These are phyloP conservation scores for Myzus persicae DNA, from an alignment of 1,140 invertebrate genomes.

Conservation along the genomic window DNA sequence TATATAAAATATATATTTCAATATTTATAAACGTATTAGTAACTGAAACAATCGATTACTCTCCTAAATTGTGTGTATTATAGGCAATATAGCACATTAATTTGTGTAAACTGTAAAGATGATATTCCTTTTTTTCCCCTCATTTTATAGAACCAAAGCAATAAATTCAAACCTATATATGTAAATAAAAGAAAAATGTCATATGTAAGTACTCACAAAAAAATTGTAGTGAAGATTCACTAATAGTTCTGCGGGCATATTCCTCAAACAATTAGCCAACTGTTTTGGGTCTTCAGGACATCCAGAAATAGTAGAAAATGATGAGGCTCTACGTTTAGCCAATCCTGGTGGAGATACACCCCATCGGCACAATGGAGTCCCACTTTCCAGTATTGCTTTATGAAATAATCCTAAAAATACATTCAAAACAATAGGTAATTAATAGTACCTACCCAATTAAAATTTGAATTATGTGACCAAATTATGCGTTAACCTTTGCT, in stretches of 20 bases:
- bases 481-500: slow-evolving; percentile 50
- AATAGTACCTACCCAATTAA: too few relatives aligned
- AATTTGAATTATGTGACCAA: neutral
- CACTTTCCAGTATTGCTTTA: slow-evolving; percentile 73
- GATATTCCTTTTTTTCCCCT: too few relatives aligned
- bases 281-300: slow-evolving; percentile 68
- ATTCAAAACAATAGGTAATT: too few relatives aligned
- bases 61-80: too few relatives aligned
- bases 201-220: slow-evolving; percentile 60
- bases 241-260: slow-evolving; percentile 64
- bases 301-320: slow-evolving; percentile 67
- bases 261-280: slow-evolving; percentile 69
- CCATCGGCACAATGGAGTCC: slow-evolving; percentile 72
- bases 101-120: too few relatives aligned
- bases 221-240: slow-evolving; percentile 61
- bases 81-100: too few relatives aligned
- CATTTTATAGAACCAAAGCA: too few relatives aligned
- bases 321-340: slow-evolving; percentile 9
- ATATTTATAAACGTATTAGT: too few relatives aligned
- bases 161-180: too few relatives aligned
- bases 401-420: slow-evolving; percentile 68
- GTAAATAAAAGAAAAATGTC: too few relatives aligned
- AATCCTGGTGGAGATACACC: slow-evolving; percentile 62
- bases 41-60: too few relatives aligned
- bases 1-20: too few relatives aligned